Base-by-base conservation (phyloP, 1,140 invertebrate genomes). In the Leptoteleia sp. region DNA sequence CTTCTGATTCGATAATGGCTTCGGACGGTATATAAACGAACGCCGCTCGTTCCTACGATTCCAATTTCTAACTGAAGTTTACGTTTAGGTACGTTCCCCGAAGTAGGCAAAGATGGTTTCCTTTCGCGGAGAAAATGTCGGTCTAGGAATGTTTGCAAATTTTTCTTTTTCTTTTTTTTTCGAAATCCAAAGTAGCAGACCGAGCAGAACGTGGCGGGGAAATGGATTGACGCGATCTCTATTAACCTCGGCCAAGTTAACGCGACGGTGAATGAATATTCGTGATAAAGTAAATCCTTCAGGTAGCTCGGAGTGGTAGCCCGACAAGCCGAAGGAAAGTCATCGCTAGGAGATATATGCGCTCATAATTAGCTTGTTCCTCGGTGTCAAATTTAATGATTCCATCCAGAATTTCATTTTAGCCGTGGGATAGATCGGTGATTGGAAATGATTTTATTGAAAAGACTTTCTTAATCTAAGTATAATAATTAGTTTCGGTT, bases 221-320 rank as follows among this genome's bases (percentile, higher is more conserved):
- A 61, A 73, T 55, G 57, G 80, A 84, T 79, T 82, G 84, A 86
- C 82, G 83, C 83, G 84, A 85, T 85, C 85, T 84, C 84, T 82
- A 85, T 85, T 87, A 85, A 85, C 84, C 84, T 40, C 82, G 57
- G 50, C 65, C 33, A 37, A 35, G 17, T 16, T 54, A 13, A 67
- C 64, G 45, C 55, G 62, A 80, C 54, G 67, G 75, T 75, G 61
- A 59, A 50, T 33, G 64, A 71, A 54, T 65, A 48, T 59, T 57
- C 48, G 43, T 81, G 79, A 83, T 81, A 76, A 78, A 79, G 82
- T 82, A 78, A 82, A 83, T 82, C 71, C 64, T 40, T 62, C 27
- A 61, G 64, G 77, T 84, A 67, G 81, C 75, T 52, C 48, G 70
- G 38, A 64, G 68, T 67, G 64, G 82, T 82, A 83, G 82, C 82